Base-by-base conservation (phyloP, 1,140 invertebrate genomes). In the Ptiloglossa arizonensis region DNA sequence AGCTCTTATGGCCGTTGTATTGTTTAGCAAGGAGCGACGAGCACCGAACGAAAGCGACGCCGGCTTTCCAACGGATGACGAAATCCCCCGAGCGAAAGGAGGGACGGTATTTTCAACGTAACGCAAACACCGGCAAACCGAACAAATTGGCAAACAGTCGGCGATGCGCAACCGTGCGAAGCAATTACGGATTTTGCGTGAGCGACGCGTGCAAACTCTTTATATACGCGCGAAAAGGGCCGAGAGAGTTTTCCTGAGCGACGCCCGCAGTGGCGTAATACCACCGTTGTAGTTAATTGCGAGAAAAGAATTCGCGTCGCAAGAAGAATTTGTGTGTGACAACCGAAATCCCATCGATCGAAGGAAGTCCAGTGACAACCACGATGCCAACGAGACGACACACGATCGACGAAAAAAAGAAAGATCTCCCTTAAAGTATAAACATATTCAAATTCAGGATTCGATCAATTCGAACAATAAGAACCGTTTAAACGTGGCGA, bases 151-250 rank as follows among this genome's bases (percentile, higher is more conserved):
- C 83, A 88, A 87, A 85, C 80, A 83, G 79, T 81, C 66, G 72
- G 79, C 74, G 82, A 79, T 87, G 88, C 84, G 82, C 88, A 89
- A 77, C 85, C 83, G 86, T 83, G 89, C 89, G 88, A 82, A 89
- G 88, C 88, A 90, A 90, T 90, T 90, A 89, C 82, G 83, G 84
- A 85, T 88, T 87, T 89, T 85, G 87, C 86, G 87, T 83, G 79
- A 85, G 82, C 85, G 81, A 66, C 81, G 87, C 77, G 85, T 81
- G 80, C 82, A 81, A 88, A 88, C 80, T 87, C 80, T 83, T 86
- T 86, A 74, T 79, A 69, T 48, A 59, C 54, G 56, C 46, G 22
- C 38, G 57, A 78, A 67, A 67, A 60, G 84, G 46, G 64, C 59
- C 50, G 75, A 74, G 52, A 70, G 75, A 70, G 44, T 77, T 83